Percentiles rank a stretch among this genome's conserved stretches.
phyloP scores from a whole-genome alignment of 2,113 vertebrate species.

The Gymnarchus niloticus region DNA sequence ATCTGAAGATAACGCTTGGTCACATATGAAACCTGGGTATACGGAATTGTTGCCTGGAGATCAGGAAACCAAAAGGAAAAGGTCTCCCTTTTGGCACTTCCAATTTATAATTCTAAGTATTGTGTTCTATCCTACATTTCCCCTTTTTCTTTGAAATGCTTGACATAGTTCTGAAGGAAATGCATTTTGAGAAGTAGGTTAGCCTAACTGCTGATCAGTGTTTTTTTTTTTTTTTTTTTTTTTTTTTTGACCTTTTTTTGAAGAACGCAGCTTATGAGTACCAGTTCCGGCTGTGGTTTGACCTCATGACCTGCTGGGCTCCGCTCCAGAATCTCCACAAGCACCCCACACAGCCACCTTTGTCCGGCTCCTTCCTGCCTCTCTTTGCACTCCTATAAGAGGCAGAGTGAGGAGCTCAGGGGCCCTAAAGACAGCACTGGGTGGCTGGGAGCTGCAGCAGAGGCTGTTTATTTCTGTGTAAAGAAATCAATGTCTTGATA shows the following conservation, averaged over 20 bases:
- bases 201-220: not conserved
- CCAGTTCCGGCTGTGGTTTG: not conserved
- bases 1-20: not conserved
- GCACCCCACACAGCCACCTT: not conserved
- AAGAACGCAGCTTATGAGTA: not conserved
- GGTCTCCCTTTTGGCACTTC: not conserved
- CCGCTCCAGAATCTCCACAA: not conserved
- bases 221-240: not conserved
- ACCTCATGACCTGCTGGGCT: slow-evolving; percentile 1
- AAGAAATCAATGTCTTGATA: not conserved
- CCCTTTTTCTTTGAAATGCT: not conserved
- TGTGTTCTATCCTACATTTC: too few relatives aligned
- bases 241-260: not conserved
- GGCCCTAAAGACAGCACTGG: not conserved
- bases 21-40: not conserved
- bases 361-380: slow-evolving; percentile 5
- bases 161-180: too few relatives aligned
- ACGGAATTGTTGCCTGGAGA: not conserved
- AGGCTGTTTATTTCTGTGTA: not conserved
- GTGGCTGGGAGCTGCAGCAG: not conserved
- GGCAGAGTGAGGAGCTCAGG: not conserved
- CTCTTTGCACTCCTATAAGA: not conserved
- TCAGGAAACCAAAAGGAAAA: not conserved
- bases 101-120: not conserved
- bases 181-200: not conserved